Base-by-base conservation (phyloP, 2,113 vertebrate species). In the Pangasianodon gigas region DNA sequence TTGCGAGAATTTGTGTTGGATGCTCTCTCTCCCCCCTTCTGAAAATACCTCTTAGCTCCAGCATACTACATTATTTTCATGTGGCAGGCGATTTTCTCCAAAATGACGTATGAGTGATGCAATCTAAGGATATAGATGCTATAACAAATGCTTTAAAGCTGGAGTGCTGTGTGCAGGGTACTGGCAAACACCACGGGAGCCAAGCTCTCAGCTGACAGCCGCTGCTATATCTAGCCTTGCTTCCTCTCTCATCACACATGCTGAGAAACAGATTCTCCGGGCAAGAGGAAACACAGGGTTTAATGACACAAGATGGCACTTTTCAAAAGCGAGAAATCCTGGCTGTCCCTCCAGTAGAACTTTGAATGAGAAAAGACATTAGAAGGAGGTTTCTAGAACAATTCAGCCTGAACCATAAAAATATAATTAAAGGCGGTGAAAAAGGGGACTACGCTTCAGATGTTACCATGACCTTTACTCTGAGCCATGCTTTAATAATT, bases 251-350 rank as follows among this genome's bases (percentile, higher is more conserved):
- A 85, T 88, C 48, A 54, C n/a, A 87, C 87, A 88, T 32, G 58
- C 44, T 51, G 56, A 67, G 29, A 82, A 82, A 88, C 44, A 8
- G 46, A 69, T 89, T 58, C 41, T 58, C 32, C 1, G 54, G 41
- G 6, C 21, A 13, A 67, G 8, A 79, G n/a, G 80, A 69, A 52
- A 60, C 54, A 18, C 8, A 67, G 21, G n/a, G 56, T 87, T 44
- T 85, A 80, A 89, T 51, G 87, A 77, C 87, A 88, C 4, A 52
- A 56, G 74, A 74, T 85, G 80, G 84, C 56, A 24, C 82, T 77
- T 75, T 44, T 54, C 48, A 88, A 71, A 88, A 44, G 26, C 2
- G 21, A 84, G 67, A 74, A 60, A 26, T 46, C 19, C 11, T 54
- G n/a, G 54, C 32, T 58, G 32, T 84, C 81, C 37, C 4, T 60